phyloP scores from a whole-genome alignment of 2,888 invertebrate species.

The Chrysolina oricalcia region DNA sequence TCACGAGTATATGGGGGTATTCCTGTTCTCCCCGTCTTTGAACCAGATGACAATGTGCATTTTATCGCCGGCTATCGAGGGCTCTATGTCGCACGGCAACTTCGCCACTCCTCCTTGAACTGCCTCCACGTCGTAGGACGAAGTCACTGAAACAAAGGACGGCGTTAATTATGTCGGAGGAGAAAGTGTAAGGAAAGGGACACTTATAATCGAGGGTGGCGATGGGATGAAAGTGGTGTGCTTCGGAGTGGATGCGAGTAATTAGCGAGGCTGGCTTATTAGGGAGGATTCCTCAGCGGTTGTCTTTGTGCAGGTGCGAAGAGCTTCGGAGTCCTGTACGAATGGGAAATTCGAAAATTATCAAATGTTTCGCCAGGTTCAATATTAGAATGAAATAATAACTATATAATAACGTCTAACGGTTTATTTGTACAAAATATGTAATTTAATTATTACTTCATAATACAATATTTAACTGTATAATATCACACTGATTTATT shows the following conservation, averaged over 20 bases:
- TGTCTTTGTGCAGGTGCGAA: background rate
- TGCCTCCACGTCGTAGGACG: constrained; percentile 71
- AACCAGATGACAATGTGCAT: constrained; percentile 79
- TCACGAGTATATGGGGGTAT: constrained; percentile 78
- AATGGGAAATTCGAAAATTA: no score
- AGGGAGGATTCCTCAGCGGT: background rate
- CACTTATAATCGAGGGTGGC: background rate
- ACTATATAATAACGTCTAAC: no score
- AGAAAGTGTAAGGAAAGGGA: background rate
- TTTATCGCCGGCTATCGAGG: constrained; percentile 75
- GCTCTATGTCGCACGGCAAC: constrained; percentile 77
- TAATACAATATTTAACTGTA: no score
- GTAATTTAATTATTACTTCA: no score
- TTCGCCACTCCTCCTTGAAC: constrained; percentile 76
- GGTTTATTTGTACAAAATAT: no score
- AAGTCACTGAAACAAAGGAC: constrained; percentile 62
- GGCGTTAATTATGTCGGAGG: constrained; percentile 6
- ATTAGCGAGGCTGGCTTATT: constrained; percentile 6
- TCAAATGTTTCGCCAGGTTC: no score
- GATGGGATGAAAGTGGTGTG: constrained; percentile 5
- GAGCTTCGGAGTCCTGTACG: background rate
- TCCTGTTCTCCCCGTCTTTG: constrained; percentile 75
- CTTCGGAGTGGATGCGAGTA: constrained; percentile 6
- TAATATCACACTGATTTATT: no score
- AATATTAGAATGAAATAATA: no score